Evolutionary conservation across 2,888 invertebrate species (phyloP).

Genomic region (Deroplatys truncata): DNA sequence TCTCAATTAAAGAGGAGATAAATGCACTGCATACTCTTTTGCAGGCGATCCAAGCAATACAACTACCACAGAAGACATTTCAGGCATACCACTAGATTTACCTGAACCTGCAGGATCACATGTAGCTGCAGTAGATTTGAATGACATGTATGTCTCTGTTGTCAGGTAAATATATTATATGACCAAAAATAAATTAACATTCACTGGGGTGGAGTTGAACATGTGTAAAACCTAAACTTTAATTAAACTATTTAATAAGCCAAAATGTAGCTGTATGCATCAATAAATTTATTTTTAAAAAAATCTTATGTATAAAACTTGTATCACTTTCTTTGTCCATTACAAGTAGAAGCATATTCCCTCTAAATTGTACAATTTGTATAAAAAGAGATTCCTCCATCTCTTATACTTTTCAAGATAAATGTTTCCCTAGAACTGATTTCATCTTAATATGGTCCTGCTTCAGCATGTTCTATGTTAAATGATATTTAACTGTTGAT

Average conservation of each 20-base stretch:
- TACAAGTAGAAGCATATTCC: too few relatives aligned
- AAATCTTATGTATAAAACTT: too few relatives aligned
- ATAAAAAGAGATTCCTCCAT: too few relatives aligned
- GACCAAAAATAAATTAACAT: background rate
- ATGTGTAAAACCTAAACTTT: background rate
- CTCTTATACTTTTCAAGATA: too few relatives aligned
- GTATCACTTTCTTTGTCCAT: too few relatives aligned
- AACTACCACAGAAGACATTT: background rate
- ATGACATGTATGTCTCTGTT: conserved; percentile 63
- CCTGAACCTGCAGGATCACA: conserved; percentile 47
- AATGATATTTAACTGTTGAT: too few relatives aligned
- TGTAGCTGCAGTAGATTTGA: conserved; percentile 60
- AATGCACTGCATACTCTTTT: background rate
- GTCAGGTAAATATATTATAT: conserved; percentile 54
- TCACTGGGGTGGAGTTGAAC: background rate
- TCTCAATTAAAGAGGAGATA: background rate
- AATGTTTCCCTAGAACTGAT: too few relatives aligned
- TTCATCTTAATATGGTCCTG: too few relatives aligned
- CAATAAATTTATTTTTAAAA: background rate
- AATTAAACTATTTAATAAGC: background rate
- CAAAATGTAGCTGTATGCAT: background rate
- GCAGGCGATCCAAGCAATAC: conserved; percentile 33
- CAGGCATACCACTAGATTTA: conserved; percentile 17
- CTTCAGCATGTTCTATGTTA: too few relatives aligned
- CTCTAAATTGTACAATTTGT: too few relatives aligned